Evolutionary conservation across 2,888 invertebrate genomes (phyloP).

Genomic region (Diloba caeruleocephala): DNA sequence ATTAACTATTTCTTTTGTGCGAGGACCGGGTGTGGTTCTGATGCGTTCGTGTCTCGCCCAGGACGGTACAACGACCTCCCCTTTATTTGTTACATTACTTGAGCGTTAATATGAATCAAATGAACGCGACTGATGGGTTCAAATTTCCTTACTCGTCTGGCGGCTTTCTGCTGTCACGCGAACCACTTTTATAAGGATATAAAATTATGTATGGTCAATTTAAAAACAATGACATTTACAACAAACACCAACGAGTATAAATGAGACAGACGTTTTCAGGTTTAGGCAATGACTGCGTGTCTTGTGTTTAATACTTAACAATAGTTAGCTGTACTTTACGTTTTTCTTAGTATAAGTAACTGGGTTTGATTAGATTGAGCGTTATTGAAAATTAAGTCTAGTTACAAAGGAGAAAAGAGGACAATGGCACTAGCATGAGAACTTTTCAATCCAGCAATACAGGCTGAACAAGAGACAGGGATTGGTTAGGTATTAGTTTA

Average conservation of each 20-base stretch:
- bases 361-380: too few relatives aligned
- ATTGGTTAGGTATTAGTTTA: too few relatives aligned
- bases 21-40: conserved; percentile 76
- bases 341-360: too few relatives aligned
- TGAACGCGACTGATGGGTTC: conserved; percentile 81
- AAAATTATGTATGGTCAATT: conserved; percentile 73
- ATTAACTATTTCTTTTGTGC: conserved; percentile 88
- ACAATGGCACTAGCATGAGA: too few relatives aligned
- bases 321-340: background rate
- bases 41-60: conserved; percentile 73
- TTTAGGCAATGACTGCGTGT: conserved; percentile 17
- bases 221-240: too few relatives aligned
- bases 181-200: conserved; percentile 77
- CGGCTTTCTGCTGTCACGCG: conserved; percentile 79
- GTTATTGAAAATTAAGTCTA: too few relatives aligned
- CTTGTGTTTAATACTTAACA: conserved; percentile 3
- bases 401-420: too few relatives aligned
- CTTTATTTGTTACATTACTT: conserved; percentile 85
- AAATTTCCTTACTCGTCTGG: conserved; percentile 77
- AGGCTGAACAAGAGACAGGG: too few relatives aligned
- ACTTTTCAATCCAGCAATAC: too few relatives aligned
- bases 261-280: conserved; percentile 42
- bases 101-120: conserved; percentile 86
- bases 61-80: conserved; percentile 83
- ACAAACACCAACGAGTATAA: too few relatives aligned